Evolutionary conservation across 2,797 vertebrate genomes (phyloP).

Genomic region (Vespertilio murinus): DNA sequence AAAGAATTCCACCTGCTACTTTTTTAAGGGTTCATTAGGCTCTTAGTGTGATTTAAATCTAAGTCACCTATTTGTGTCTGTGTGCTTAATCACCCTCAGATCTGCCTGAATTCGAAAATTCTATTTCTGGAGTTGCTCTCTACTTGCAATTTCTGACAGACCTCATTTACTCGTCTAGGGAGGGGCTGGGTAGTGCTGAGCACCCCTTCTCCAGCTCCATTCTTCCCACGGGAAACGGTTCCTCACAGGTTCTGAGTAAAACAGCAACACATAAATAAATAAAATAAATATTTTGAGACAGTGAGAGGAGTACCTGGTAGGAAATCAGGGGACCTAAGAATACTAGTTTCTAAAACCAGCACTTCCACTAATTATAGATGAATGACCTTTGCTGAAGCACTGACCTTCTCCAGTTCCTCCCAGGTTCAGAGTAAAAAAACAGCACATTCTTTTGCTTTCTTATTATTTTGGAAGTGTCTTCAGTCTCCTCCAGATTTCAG

Average conservation of each 20-base stretch:
- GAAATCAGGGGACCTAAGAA: too few relatives aligned
- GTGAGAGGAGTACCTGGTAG: too few relatives aligned
- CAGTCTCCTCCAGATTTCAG: constrained; percentile 41
- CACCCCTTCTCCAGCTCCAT: not conserved
- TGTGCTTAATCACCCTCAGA: not conserved
- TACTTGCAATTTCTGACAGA: not conserved
- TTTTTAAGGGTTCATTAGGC: not conserved
- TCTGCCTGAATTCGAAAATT: constrained; percentile 25
- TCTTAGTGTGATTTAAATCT: not conserved
- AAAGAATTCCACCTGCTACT: not conserved
- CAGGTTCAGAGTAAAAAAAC: not conserved
- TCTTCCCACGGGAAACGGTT: not conserved
- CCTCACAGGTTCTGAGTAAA: not conserved
- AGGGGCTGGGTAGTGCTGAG: not conserved
- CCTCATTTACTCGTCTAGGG: not conserved
- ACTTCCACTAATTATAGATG: too few relatives aligned
- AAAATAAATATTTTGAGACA: too few relatives aligned
- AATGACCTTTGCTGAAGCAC: too few relatives aligned
- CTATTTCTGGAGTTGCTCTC: constrained; percentile 9
- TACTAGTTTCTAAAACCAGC: too few relatives aligned
- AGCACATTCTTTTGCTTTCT: not conserved
- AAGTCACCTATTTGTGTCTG: not conserved
- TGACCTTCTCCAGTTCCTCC: too few relatives aligned
- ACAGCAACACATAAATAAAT: not conserved
- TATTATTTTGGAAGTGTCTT: constrained; percentile 32